Conservation (phyloP, 2,113 vertebrate species). For the Ivindomyrus marchei region DNA sequence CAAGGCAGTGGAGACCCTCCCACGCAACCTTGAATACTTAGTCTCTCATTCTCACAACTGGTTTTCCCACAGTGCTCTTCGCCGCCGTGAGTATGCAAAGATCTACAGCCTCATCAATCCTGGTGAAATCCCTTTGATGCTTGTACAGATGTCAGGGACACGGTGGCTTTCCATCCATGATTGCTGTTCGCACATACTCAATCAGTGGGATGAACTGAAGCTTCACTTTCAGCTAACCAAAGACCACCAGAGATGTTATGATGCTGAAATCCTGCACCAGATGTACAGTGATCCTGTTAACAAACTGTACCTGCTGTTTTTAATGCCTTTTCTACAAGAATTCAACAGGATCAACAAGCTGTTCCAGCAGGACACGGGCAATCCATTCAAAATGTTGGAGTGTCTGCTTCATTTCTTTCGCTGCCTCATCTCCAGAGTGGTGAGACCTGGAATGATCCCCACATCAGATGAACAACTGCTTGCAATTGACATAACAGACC, state of each 20-base stretch:
- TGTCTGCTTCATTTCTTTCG: constrained; percentile 8
- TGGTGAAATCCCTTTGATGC: neutral
- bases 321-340: constrained; percentile 2
- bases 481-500: neutral
- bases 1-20: neutral
- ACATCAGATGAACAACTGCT: constrained; percentile 9
- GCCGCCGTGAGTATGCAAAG: neutral
- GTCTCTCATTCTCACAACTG: neutral
- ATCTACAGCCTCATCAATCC: neutral
- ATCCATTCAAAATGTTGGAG: neutral
- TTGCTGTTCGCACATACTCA: neutral
- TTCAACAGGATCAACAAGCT: neutral
- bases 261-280: constrained; percentile 3
- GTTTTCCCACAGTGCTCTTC: neutral
- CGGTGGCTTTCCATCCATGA: neutral
- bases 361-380: neutral
- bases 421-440: constrained; percentile 15
- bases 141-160: neutral
- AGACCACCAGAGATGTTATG: constrained; percentile 5
- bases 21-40: neutral
- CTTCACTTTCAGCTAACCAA: neutral
- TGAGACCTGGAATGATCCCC: constrained; percentile 12
- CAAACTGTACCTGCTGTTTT: constrained; percentile 9
- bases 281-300: constrained; percentile 13
- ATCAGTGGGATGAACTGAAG: neutral